Evolutionary conservation across 2,113 vertebrate species (phyloP), one percentile per base, ranked within the genome.

Genomic region (Dicrurus megarhynchus): DNA sequence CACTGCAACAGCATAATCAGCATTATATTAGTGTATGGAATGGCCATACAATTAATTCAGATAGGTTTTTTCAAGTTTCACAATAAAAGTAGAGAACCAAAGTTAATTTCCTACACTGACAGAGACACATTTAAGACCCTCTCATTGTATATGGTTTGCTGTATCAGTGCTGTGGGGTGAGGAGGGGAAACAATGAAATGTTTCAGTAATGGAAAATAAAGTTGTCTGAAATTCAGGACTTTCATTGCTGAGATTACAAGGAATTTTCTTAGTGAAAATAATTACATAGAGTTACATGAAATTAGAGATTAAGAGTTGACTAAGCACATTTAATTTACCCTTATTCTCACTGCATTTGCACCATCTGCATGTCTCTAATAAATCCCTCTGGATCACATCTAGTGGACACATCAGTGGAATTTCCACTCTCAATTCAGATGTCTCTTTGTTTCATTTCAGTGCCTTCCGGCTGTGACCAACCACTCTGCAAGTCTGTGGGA

Each of bases 1-100:
- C 64, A 91, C 93, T 91, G 90, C 76, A 93, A 79, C 9, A 77
- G 63, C 52, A 95, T 50, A 92, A 94, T 90, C 26, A 71, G 20
- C 39, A 32, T 64, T 85, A 79, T 86, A 90, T 56, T 94, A 96
- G 37, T 46, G 64, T 42, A 49, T 37, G 15, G 22, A 84, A 59
- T 13, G 93, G 87, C 33, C 7, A 10, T 47, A 79, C 17, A 93
- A 70, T 77, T 42, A 91, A 71, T 59, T 84, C 7, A 65, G 74
- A 33, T 53, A 60, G 27, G 13, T 0, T 93, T 94, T 86, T 87
- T 75, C 76, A 89, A 73, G n/a, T 91, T 78, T 92, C 47, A 70
- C 20, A 42, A 18, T 60, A 60, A 68, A 81, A 84, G 56, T 10
- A 81, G 37, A 74, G 39, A 27, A 88, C 24, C 0, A 3, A 76